Conservation (phyloP, 2,113 vertebrate species). For the Ceyx margarethae region DNA sequence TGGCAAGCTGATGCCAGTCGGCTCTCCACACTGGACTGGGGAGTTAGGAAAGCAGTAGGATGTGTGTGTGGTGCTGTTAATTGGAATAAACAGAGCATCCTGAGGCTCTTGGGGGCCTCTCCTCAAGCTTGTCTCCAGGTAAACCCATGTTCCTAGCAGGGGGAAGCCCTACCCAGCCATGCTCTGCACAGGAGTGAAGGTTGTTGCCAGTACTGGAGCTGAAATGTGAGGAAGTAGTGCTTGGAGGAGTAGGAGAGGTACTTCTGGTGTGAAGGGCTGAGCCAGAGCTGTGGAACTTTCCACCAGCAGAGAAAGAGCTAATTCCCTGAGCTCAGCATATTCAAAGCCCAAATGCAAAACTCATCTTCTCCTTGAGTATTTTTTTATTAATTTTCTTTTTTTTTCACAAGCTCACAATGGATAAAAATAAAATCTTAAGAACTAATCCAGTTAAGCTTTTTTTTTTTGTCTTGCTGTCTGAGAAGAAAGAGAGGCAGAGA, state of each 20-base stretch:
- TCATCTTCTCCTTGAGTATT: slow-evolving; percentile 48
- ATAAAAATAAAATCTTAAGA: slow-evolving; percentile 48
- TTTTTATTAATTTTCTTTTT: neutral
- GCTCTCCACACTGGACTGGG: neutral
- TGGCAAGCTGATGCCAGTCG: neutral
- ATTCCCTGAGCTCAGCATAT: slow-evolving; percentile 53
- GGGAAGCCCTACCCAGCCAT: neutral
- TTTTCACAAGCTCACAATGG: neutral
- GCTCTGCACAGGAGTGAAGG: neutral
- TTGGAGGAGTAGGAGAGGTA: neutral
- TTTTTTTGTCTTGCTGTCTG: neutral
- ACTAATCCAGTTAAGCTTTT: slow-evolving; percentile 14
- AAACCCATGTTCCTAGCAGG: neutral
- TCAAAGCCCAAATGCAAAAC: slow-evolving; percentile 45
- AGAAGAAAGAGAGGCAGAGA: slow-evolving; percentile 1
- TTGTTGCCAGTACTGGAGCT: neutral
- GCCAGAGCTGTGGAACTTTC: slow-evolving; percentile 55
- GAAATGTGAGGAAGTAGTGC: neutral
- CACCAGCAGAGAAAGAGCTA: neutral
- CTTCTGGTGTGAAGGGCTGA: slow-evolving; percentile 12
- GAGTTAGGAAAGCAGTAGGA: neutral
- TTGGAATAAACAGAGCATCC: neutral
- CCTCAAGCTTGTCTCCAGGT: neutral
- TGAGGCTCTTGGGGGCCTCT: neutral
- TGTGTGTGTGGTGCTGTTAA: neutral